Evolutionary conservation across 2,797 vertebrate species (phyloP).

Genomic region (Acropternis orthonyx): DNA sequence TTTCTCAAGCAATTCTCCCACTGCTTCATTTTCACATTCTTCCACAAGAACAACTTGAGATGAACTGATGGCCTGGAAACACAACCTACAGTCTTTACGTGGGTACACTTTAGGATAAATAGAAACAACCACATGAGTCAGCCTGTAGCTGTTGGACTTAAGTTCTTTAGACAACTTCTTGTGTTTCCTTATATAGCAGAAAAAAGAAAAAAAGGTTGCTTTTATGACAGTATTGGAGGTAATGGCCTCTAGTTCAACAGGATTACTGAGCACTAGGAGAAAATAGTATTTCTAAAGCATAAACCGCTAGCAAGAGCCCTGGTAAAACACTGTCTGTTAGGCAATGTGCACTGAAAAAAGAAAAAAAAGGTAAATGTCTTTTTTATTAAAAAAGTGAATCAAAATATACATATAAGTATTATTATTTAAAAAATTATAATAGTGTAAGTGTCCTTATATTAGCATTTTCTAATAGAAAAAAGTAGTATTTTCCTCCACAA

Average conservation of each 20-base stretch:
- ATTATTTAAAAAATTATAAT: background rate
- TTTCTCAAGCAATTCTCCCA: background rate
- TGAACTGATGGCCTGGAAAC: background rate
- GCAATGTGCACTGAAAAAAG: background rate
- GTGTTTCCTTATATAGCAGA: background rate
- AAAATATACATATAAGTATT: background rate
- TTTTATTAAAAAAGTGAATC: background rate
- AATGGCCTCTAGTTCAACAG: background rate
- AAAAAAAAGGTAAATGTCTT: background rate
- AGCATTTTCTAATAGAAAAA: background rate
- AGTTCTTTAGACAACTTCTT: background rate
- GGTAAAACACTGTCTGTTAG: background rate
- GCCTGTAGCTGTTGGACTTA: background rate
- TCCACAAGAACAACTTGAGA: background rate
- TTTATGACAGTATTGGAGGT: background rate
- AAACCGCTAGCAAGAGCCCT: background rate
- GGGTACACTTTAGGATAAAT: background rate
- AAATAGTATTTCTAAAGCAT: background rate
- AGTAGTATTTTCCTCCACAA: background rate
- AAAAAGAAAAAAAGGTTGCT: background rate
- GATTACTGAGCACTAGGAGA: background rate
- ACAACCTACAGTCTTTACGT: background rate
- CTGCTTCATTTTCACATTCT: background rate
- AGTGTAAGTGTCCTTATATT: background rate
- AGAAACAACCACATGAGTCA: background rate